Base-by-base conservation (phyloP, 2,113 vertebrate genomes). In the Cacatua alba region DNA sequence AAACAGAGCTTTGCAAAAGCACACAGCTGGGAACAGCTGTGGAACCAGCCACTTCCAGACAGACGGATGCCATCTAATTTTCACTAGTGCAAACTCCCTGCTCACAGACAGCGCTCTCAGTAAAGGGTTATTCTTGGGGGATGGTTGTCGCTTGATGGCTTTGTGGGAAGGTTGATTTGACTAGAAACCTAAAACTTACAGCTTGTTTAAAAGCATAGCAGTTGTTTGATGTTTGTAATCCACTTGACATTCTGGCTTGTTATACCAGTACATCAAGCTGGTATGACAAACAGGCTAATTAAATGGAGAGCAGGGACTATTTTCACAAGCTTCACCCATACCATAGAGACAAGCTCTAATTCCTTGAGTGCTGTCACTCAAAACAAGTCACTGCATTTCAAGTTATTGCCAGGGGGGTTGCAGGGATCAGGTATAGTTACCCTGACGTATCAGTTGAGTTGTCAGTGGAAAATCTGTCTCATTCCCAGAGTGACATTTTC, bases 321-420 rank as follows among this genome's bases (percentile, higher is more conserved):
- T 87, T 96, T 46, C 92, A 89, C 52, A 85, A 82, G 59, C 76
- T 90, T 80, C 71, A 74, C 53, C 43, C 59, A 74, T 46, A 86
- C 23, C 1, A 0, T 1, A 88, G 68, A 71, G 64, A 28, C 83
- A 60, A 88, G 86, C 49, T 72, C 41, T 28, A 90, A 77, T 80
- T 83, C 90, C 63, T 95, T 35, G 59, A 93, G 43, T 63, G 37
- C 67, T 70, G 41, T 53, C 88, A 74, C 68, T 93, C 44, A 83
- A 76, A 94, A 88, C 17, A 83, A 88, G 53, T 53, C 68, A 80
- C 71, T 37, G 37, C 31, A 55, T 83, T 80, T 49, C 64, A n/a
- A n/a, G n/a, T 12, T 62, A 37, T 49, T 88, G 76, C n/a, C n/a
- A 8, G 26, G 17, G 11, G 33, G 24, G 43, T 43, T 72, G 25